Base-by-base conservation (phyloP, 2,888 invertebrate genomes). In the Scaptodrosophila latifasciaeformis region DNA sequence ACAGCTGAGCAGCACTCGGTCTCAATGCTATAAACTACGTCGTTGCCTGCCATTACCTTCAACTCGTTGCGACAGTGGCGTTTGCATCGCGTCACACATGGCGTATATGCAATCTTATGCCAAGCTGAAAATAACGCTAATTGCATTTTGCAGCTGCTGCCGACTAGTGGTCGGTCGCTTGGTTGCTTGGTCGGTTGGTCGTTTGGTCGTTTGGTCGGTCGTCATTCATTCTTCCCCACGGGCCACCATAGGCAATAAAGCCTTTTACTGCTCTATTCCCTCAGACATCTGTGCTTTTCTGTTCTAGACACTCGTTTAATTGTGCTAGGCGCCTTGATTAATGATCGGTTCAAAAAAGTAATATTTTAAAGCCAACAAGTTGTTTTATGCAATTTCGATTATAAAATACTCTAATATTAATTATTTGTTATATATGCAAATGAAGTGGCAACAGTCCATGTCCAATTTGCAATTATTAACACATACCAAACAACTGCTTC, bases 41-140 rank as follows among this genome's bases (percentile, higher is more conserved):
- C 9, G 37, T 17, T 24, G 24, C 24, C 6, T 10, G 31, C 9
- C 15, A 17, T 70, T 55, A 75, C 75, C 72, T 68, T 78, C 78
- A 72, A 65, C 78, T 54, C 49, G 49, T 50, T 40, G 24, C 37
- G 34, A 27, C 34, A 18, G 37, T 4, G 15, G n/a, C n/a, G 34
- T 5, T 13, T 1, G 13, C 13, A 12, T 7, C 35, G 59, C 50
- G 50, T 64, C 54, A 56, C 58, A 71, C 59, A 57, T 57, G 71
- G 59, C 68, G 78, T 62, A 75, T 72, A 62, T 60, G 71, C 76
- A 75, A 67, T 78, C 71, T 61, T 58, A 45, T 54, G 65, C 49
- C 17, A 6, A 40, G 49, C 55, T 75, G 78, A 60, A 67, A 75
- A 70, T 71, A 70, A 75, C 75, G 54, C 68, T 67, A 77, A 77